Evolutionary conservation across 1,140 invertebrate species (phyloP).

Genomic region (Arion vulgaris): DNA sequence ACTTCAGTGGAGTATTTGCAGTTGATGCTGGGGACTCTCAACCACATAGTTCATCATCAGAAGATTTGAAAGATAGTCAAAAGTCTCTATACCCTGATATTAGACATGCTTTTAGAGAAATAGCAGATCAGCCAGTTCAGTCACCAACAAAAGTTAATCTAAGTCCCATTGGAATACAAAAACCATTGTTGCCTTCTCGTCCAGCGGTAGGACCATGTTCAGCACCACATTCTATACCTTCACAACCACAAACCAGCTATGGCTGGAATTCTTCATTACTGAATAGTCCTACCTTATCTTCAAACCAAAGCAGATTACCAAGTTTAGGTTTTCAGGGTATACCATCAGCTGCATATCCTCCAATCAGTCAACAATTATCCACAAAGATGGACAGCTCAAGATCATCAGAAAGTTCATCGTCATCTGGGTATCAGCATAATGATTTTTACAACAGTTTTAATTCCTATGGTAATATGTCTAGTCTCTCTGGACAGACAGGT

Average conservation of each 20-base stretch:
- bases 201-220: not conserved
- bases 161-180: not conserved
- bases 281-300: not conserved
- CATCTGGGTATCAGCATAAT: not conserved
- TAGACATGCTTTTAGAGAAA: conserved; percentile 60
- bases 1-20: conserved; percentile 41
- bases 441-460: conserved; percentile 7
- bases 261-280: not conserved
- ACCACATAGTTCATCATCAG: conserved; percentile 41
- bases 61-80: conserved; percentile 41
- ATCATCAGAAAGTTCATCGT: conserved; percentile 2
- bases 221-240: not conserved
- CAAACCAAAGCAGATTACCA: not conserved
- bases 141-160: not conserved
- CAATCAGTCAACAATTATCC: not conserved
- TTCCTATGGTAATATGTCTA: not conserved
- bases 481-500: not conserved
- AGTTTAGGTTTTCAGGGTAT: not conserved
- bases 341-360: not conserved
- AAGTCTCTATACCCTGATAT: conserved; percentile 62
- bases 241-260: not conserved
- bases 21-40: not conserved
- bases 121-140: conserved; percentile 13
- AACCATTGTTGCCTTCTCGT: not conserved
- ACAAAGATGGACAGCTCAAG: conserved; percentile 8